Evolutionary conservation across 2,113 vertebrate genomes (phyloP).

Genomic region (Clarias macrocephalus): DNA sequence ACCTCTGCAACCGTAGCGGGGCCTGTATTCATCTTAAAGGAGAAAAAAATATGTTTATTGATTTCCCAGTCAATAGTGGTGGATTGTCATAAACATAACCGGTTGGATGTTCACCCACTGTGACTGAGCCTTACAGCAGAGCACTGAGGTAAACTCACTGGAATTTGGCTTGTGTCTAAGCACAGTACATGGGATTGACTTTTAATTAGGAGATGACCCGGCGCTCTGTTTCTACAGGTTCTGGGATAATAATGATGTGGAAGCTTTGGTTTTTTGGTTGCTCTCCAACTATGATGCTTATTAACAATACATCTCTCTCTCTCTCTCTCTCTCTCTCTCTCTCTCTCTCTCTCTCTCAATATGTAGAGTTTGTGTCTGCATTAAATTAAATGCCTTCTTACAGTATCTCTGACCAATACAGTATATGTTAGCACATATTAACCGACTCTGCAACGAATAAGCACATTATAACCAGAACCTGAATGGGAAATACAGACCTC

Average conservation of each 20-base stretch:
- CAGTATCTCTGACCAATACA: not conserved
- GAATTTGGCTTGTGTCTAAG: slow-evolving; percentile 14
- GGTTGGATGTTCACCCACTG: not conserved
- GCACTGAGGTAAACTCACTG: slow-evolving; percentile 33
- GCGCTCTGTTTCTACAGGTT: slow-evolving; percentile 9
- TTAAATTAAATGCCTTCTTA: not conserved
- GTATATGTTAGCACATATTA: not conserved
- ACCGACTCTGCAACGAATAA: slow-evolving; percentile 36
- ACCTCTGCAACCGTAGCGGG: not conserved
- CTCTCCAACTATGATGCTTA: not conserved
- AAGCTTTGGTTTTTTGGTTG: not conserved
- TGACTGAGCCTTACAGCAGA: slow-evolving; percentile 29
- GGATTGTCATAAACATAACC: not conserved
- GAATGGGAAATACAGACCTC: slow-evolving; percentile 36
- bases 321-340: not conserved
- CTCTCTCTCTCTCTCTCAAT: not conserved
- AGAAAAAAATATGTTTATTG: not conserved
- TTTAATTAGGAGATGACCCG: slow-evolving; percentile 21
- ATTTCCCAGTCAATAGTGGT: not conserved
- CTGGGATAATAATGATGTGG: slow-evolving; percentile 7
- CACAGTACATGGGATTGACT: slow-evolving; percentile 4
- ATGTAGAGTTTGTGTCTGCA: no score
- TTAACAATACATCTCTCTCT: not conserved
- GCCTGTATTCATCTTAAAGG: not conserved
- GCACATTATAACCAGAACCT: not conserved